Conservation (phyloP, 2,113 vertebrate species). For the Dendropsophus ebraccatus region DNA sequence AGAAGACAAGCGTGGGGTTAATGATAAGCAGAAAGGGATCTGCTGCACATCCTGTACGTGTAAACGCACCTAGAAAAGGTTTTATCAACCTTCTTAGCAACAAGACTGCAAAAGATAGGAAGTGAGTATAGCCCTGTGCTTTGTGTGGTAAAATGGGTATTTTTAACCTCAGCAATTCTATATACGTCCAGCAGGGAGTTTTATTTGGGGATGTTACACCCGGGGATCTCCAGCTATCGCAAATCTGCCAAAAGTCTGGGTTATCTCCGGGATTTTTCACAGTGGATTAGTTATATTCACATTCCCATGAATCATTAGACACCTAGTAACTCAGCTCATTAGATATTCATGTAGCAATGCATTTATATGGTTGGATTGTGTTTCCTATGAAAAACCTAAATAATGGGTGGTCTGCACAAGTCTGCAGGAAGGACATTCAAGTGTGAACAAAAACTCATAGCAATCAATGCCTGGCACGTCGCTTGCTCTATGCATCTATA, state of each 20-base stretch:
- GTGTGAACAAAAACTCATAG: no score
- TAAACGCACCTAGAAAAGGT: no score
- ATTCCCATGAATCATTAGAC: conserved; percentile 26
- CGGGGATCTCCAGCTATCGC: conserved; percentile 39
- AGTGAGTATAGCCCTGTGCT: not conserved
- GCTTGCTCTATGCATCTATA: no score
- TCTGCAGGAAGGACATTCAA: no score
- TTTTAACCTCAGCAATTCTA: conserved; percentile 3
- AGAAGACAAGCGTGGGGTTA: not conserved
- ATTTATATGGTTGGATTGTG: not conserved
- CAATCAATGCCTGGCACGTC: no score
- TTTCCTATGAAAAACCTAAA: not conserved
- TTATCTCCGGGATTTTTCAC: conserved; percentile 73
- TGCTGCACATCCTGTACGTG: no score
- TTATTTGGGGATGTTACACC: conserved; percentile 20
- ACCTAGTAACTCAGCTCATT: not conserved
- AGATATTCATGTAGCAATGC: not conserved
- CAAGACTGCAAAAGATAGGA: not conserved
- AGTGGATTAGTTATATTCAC: not conserved
- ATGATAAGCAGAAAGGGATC: not conserved
- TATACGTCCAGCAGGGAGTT: conserved; percentile 31
- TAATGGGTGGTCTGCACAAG: not conserved
- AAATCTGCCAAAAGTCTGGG: conserved; percentile 63
- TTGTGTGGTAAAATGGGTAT: conserved; percentile 9
- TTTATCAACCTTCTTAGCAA: not conserved